Evolutionary conservation across 2,888 invertebrate species (phyloP).

Genomic region (Andrena camellia): DNA sequence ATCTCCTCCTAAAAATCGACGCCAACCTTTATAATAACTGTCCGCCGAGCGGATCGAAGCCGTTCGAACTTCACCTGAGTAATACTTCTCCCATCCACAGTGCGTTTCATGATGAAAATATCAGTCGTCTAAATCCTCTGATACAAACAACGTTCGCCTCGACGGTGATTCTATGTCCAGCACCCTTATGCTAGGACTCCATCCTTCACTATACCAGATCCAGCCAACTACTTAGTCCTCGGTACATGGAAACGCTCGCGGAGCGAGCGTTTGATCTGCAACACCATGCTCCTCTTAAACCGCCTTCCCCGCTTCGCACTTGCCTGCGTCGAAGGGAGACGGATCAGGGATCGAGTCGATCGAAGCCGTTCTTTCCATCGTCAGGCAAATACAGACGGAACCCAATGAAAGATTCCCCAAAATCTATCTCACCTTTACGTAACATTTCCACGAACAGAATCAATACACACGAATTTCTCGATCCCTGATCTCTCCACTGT

Average conservation of each 20-base stretch:
- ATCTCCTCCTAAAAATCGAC: conserved; percentile 78
- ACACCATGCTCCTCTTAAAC: not conserved
- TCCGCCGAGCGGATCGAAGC: not conserved
- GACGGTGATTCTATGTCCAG: conserved; percentile 26
- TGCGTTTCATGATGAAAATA: conserved; percentile 74
- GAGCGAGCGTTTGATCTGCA: conserved; percentile 46
- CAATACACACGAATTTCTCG: not conserved
- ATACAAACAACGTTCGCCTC: conserved; percentile 20
- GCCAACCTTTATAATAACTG: not conserved
- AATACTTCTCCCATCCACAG: conserved; percentile 69
- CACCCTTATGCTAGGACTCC: conserved; percentile 62
- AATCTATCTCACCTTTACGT: too few relatives aligned
- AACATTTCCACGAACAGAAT: too few relatives aligned
- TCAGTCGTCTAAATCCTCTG: not conserved
- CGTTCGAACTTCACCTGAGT: conserved; percentile 67
- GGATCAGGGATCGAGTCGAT: too few relatives aligned
- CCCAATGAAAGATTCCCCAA: too few relatives aligned
- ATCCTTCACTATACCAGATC: conserved; percentile 42
- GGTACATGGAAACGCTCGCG: conserved; percentile 19
- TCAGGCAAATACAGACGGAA: too few relatives aligned
- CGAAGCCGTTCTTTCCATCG: too few relatives aligned
- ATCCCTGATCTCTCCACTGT: not conserved
- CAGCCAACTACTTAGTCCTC: conserved; percentile 20
- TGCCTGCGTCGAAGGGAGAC: too few relatives aligned
- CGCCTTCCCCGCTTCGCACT: fast-evolving